phyloP scores from a whole-genome alignment of 2,797 vertebrate species.

The Sarcoramphus papa region DNA sequence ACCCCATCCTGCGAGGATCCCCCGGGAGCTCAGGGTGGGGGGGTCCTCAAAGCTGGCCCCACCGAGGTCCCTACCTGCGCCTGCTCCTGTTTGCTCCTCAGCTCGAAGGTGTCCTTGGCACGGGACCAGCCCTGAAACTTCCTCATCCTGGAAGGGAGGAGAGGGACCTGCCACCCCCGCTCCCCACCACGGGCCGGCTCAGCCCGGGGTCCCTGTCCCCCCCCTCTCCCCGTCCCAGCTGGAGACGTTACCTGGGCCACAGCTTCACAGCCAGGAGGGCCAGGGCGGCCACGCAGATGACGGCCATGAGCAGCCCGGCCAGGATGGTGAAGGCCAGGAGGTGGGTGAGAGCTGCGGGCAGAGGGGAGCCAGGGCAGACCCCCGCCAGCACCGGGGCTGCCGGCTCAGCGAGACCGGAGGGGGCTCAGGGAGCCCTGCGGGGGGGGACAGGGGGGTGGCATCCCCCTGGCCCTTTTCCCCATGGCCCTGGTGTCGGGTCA shows the following conservation, averaged over 20 bases:
- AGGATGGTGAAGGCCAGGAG: background rate
- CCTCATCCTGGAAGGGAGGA: background rate
- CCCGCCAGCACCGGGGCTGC: background rate
- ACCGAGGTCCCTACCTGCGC: background rate
- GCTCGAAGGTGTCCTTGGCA: background rate
- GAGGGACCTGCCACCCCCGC: background rate
- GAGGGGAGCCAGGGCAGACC: background rate
- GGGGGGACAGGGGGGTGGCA: too few relatives aligned
- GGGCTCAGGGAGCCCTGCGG: background rate
- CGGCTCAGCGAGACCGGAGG: fast-evolving
- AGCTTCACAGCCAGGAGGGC: background rate
- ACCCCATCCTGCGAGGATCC: fast-evolving
- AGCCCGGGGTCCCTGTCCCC: background rate
- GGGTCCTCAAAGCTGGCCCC: background rate
- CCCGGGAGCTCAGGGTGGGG: too few relatives aligned
- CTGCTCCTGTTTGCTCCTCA: background rate
- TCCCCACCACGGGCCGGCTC: fast-evolving
- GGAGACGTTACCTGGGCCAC: constrained; percentile 5
- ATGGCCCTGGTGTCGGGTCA: background rate
- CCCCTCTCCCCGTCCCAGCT: fast-evolving
- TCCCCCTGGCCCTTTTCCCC: background rate
- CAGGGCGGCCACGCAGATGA: background rate
- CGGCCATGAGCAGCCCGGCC: background rate
- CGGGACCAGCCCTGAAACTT: fast-evolving
- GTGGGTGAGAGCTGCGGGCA: background rate